Conservation (phyloP, 2,797 vertebrate genomes). For the Galago senegalensis region DNA sequence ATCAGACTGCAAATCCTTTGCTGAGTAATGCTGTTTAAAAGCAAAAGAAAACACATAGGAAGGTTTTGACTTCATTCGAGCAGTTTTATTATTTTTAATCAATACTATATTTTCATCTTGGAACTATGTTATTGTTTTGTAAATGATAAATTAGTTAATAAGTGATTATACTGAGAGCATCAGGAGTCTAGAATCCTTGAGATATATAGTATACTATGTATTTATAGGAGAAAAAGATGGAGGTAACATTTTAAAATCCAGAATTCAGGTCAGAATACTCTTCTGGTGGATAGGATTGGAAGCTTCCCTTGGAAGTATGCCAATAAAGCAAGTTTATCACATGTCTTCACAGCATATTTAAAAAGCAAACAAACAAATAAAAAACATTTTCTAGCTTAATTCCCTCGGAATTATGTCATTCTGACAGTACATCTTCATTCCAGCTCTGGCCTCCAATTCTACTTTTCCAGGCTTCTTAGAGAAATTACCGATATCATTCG, state of each 20-base stretch:
- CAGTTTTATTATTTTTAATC: not conserved
- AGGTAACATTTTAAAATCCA: not conserved
- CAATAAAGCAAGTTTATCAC: not conserved
- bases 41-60: constrained; percentile 32
- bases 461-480: not conserved
- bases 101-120: not conserved
- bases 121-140: not conserved
- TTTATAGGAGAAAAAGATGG: not conserved
- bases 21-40: constrained; percentile 56
- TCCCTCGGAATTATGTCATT: not conserved
- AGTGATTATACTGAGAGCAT: not conserved
- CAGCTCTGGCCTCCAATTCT: not conserved
- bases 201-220: not conserved
- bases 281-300: not conserved
- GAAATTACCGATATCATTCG: not conserved
- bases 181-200: constrained; percentile 4
- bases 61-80: not conserved
- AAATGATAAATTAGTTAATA: constrained; percentile 11
- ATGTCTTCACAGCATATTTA: not conserved
- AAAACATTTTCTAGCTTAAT: not conserved
- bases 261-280: not conserved
- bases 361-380: not conserved
- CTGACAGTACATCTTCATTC: not conserved
- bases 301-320: constrained; percentile 8
- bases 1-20: constrained; percentile 44